A percentile compares a stretch with the other conserved stretches of the same genome.
Evolutionary conservation across 2,113 vertebrate genomes (phyloP).

Genomic region (Archocentrus centrarchus): DNA sequence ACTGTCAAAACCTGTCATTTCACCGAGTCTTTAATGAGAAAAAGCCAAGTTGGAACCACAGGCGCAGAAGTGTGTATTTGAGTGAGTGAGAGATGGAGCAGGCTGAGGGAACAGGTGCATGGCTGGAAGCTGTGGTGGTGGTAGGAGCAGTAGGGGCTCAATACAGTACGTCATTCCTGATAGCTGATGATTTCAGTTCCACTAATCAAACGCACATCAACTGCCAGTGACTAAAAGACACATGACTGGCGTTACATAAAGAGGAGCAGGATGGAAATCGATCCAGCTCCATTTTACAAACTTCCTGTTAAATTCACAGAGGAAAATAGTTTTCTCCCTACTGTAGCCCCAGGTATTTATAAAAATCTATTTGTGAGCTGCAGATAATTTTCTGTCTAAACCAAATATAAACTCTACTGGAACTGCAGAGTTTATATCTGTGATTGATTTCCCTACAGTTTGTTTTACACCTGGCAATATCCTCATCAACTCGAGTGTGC

Average conservation of each 20-base stretch:
- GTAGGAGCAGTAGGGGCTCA: slow-evolving; percentile 55
- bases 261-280: slow-evolving; percentile 43
- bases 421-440: not conserved
- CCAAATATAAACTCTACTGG: slow-evolving; percentile 20
- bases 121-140: slow-evolving; percentile 77
- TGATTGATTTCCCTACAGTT: slow-evolving; percentile 22
- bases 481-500: slow-evolving; percentile 23
- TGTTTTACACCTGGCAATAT: slow-evolving; percentile 27
- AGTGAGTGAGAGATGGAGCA: slow-evolving; percentile 41
- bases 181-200: slow-evolving; percentile 68
- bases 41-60: slow-evolving; percentile 75
- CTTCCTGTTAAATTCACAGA: slow-evolving; percentile 1
- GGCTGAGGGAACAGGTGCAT: slow-evolving; percentile 79
- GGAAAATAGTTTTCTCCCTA: slow-evolving; percentile 4
- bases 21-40: slow-evolving; percentile 78
- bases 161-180: slow-evolving; percentile 65
- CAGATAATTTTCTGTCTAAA: slow-evolving; percentile 22
- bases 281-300: slow-evolving; percentile 36
- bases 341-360: slow-evolving; percentile 21
- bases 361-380: slow-evolving; percentile 2
- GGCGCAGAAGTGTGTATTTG: slow-evolving; percentile 39
- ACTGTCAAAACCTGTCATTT: slow-evolving; percentile 76
- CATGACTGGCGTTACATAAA: slow-evolving; percentile 63
- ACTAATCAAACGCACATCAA: slow-evolving; percentile 72
- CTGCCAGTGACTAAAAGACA: slow-evolving; percentile 53